Evolutionary conservation across 2,113 vertebrate species (phyloP).

Genomic region (Pagrus major): DNA sequence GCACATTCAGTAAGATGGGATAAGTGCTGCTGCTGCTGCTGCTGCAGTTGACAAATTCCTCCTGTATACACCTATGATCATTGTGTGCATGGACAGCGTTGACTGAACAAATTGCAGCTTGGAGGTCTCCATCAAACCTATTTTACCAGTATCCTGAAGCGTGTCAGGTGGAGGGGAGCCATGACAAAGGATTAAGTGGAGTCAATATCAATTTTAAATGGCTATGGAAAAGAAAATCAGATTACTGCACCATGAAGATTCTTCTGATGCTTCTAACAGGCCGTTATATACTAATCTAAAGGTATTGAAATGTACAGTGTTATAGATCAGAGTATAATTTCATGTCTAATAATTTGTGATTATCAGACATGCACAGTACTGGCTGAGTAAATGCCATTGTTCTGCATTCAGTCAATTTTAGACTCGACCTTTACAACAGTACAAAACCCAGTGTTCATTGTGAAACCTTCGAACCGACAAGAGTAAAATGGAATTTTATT

Average conservation of each 20-base stretch:
- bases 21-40: not conserved
- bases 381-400: not conserved
- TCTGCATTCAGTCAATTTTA: not conserved
- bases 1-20: constrained; percentile 5
- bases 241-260: constrained; percentile 10
- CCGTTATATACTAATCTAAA: constrained; percentile 1
- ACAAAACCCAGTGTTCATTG: not conserved
- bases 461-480: not conserved
- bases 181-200: constrained; percentile 31
- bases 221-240: constrained; percentile 12
- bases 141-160: constrained; percentile 16
- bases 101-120: constrained; percentile 24
- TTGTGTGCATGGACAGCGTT: constrained; percentile 10
- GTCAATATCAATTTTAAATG: constrained; percentile 32
- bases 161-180: not conserved
- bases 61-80: not conserved
- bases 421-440: not conserved
- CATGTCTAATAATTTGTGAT: not conserved
- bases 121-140: constrained; percentile 30
- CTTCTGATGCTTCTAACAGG: constrained; percentile 13
- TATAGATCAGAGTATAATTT: constrained; percentile 7
- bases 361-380: not conserved
- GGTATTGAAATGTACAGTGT: not conserved
- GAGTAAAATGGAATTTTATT: not conserved
- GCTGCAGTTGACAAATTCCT: not conserved